A percentile compares a stretch with the other conserved stretches of the same genome.
phyloP scores from a whole-genome alignment of 2,888 invertebrate species.

The Eurois occulta region DNA sequence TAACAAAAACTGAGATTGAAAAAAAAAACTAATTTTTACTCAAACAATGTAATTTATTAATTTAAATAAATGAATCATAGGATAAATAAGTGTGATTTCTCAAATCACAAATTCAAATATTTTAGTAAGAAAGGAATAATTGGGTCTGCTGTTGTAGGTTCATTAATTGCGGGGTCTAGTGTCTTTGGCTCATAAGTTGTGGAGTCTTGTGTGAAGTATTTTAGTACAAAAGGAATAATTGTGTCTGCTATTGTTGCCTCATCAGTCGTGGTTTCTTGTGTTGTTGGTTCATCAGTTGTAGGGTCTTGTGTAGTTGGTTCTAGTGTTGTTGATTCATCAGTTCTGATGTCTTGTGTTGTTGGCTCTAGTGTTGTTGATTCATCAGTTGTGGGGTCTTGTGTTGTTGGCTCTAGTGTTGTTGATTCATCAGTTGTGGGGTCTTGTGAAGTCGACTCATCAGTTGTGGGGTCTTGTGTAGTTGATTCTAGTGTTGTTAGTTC shows the following conservation, averaged over 20 bases:
- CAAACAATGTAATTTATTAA: neutral
- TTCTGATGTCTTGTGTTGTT: neutral
- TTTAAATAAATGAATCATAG: neutral
- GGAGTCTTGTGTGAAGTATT: neutral
- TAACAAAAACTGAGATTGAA: neutral
- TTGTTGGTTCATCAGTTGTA: neutral
- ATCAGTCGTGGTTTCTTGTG: neutral
- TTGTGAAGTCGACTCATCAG: neutral
- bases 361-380: neutral
- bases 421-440: neutral
- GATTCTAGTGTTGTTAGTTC: neutral
- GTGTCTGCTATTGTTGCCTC: neutral
- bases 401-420: neutral
- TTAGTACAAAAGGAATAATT: slow-evolving; percentile 1
- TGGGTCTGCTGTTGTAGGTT: neutral
- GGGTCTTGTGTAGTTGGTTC: neutral
- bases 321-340: neutral
- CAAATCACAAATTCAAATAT: neutral
- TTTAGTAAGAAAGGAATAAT: neutral
- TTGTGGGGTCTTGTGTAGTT: neutral
- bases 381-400: neutral
- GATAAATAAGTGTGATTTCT: neutral
- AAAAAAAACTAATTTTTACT: neutral
- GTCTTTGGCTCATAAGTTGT: neutral
- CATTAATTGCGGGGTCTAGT: neutral